These are phyloP conservation scores for Drosophila recens DNA, from an alignment of 2,888 invertebrate species.

Conservation along the genomic window DNA sequence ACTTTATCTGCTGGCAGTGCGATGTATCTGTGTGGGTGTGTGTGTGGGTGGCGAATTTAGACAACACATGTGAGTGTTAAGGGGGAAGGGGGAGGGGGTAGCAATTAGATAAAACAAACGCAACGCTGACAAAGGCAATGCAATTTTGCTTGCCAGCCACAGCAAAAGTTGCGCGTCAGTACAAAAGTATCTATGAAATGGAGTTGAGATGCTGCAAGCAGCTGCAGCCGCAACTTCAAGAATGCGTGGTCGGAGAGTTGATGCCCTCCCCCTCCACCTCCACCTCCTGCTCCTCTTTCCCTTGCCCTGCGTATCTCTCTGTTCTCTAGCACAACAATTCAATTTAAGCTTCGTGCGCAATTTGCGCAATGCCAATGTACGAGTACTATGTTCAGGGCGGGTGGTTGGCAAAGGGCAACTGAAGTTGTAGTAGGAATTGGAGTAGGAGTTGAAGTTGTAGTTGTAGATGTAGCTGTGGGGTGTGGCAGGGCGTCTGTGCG, in stretches of 20 bases:
- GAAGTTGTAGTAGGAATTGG: background rate
- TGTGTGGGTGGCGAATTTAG: slow-evolving; percentile 28
- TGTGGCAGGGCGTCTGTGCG: slow-evolving; percentile 46
- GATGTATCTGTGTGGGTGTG: slow-evolving; percentile 8
- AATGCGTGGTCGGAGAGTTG: slow-evolving; percentile 62
- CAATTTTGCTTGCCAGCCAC: slow-evolving; percentile 73
- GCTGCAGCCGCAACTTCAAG: slow-evolving; percentile 71
- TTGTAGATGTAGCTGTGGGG: background rate
- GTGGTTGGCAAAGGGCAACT: slow-evolving; percentile 1
- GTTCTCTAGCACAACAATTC: slow-evolving; percentile 66
- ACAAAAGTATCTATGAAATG: slow-evolving; percentile 74
- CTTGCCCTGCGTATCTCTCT: background rate
- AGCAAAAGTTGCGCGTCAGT: slow-evolving; percentile 76
- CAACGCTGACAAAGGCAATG: slow-evolving; percentile 80
- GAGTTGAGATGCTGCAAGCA: slow-evolving; percentile 60
- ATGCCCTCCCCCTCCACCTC: background rate
- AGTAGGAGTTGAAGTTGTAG: background rate
- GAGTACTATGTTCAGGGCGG: background rate
- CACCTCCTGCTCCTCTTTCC: background rate
- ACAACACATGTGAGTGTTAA: slow-evolving; percentile 27
- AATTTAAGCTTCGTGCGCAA: slow-evolving; percentile 81
- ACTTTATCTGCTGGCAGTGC: slow-evolving; percentile 65
- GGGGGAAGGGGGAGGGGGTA: slow-evolving; percentile 1
- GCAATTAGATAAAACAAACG: slow-evolving; percentile 82
- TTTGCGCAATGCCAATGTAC: slow-evolving; percentile 64